These are phyloP conservation scores for Oreochromis tanganicae DNA, from an alignment of 2,113 vertebrate genomes.

Conservation along the genomic window DNA sequence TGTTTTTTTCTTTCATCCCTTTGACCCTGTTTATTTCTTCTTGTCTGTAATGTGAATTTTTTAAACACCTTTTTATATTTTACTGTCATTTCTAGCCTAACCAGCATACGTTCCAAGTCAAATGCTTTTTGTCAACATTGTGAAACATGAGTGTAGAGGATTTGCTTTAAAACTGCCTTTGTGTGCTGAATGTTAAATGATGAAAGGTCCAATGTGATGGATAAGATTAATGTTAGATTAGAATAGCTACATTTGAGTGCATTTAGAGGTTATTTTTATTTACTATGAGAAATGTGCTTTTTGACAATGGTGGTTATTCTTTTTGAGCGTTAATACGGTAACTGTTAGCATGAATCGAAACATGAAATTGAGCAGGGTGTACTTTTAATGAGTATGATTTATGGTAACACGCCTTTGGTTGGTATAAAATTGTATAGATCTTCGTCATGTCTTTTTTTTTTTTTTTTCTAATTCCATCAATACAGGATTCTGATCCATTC, in stretches of 20 bases:
- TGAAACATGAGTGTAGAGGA: neutral
- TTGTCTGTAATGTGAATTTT: neutral
- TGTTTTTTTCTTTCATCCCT: neutral
- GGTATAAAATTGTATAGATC: constrained; percentile 53
- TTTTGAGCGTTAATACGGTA: constrained; percentile 2
- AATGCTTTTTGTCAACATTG: neutral
- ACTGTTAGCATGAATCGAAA: constrained; percentile 30
- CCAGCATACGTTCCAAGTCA: neutral
- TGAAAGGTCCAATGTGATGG: neutral
- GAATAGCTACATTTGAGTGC: neutral
- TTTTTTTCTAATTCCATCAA: constrained; percentile 19
- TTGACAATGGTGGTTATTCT: constrained; percentile 6
- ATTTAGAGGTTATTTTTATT: constrained; percentile 33
- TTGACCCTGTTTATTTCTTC: neutral
- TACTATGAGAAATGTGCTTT: constrained; percentile 34
- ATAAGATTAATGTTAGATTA: constrained; percentile 35
- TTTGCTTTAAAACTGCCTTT: constrained; percentile 10
- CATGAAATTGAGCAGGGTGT: constrained; percentile 13
- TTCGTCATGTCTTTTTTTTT: neutral
- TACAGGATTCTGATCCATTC: constrained; percentile 64
- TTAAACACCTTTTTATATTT: constrained; percentile 28
- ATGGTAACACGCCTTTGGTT: constrained; percentile 47
- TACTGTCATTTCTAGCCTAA: constrained; percentile 13
- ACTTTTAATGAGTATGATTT: constrained; percentile 21
- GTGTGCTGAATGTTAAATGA: constrained; percentile 40